Evolutionary conservation across 1,140 invertebrate species (phyloP).

Genomic region (Stenopsyche tienmushanensis): DNA sequence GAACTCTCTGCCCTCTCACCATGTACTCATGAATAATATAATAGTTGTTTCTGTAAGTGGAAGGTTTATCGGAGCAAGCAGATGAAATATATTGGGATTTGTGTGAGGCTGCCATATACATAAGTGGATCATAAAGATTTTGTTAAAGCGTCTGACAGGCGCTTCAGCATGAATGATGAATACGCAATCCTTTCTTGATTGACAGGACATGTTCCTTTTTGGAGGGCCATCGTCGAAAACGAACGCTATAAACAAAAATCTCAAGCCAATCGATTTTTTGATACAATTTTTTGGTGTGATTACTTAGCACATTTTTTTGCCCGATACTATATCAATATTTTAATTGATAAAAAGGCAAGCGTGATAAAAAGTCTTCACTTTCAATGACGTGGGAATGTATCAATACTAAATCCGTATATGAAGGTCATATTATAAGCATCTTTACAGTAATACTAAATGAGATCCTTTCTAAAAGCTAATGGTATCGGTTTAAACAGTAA

Average conservation of each 20-base stretch:
- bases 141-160: conserved; percentile 35
- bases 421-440: conserved; percentile 21
- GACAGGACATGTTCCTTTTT: conserved; percentile 27
- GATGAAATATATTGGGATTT: conserved; percentile 6
- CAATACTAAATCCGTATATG: conserved; percentile 30
- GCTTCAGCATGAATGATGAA: conserved; percentile 34
- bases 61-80: not conserved
- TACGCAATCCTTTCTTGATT: conserved; percentile 32
- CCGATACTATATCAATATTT: too few species aligned
- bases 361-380: conserved; percentile 18
- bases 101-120: not conserved
- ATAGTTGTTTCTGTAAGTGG: conserved; percentile 26
- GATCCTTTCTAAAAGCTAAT: conserved; percentile 12
- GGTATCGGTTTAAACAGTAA: not conserved
- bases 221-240: conserved; percentile 8
- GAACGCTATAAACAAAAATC: too few species aligned
- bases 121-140: conserved; percentile 31
- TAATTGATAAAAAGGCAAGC: too few species aligned
- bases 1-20: conserved; percentile 34
- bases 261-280: too few species aligned
- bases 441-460: conserved; percentile 15
- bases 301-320: too few species aligned
- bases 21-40: conserved; percentile 40
- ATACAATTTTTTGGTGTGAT: too few species aligned
- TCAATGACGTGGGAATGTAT: conserved; percentile 30